Evolutionary conservation across 2,888 invertebrate genomes (phyloP), one percentile per base, ranked within the genome.

Genomic region (Heliconius hortense): DNA sequence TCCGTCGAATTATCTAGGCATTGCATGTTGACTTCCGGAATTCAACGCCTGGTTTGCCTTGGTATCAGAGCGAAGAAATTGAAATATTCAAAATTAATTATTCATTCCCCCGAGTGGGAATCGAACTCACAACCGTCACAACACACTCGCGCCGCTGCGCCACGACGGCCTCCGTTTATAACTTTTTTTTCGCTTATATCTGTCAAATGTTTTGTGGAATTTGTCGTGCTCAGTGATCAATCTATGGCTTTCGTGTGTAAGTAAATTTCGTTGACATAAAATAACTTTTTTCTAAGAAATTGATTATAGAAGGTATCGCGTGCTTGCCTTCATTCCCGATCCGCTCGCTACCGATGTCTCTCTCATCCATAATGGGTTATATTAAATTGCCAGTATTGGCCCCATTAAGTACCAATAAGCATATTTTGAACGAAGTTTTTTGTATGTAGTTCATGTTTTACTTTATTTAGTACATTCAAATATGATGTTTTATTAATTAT

Each of bases 271-370:
- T 82, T 83, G 83, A 86, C 87, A 88, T 89, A 87, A 89, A 89
- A 89, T 89, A 91, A 90, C 88, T 90, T 91, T 88, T 28, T 84
- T 87, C 87, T 90, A 90, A 88, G 88, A 91, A 91, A 93, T 92
- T 92, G 90, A 92, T 91, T 91, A 89, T 82, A 83, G 83, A 81
- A 79, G 62, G 76, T 86, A 85, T 92, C 86, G 93, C 93, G 92
- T 93, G 92, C 82, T 79, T 78, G 72, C 79, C 78, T 86, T 86
- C 86, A 90, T 89, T 90, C 87, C 83, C 85, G 81, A 85, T 85
- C 84, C 84, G 83, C 84, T 85, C 84, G 80, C 84, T 82, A 82
- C 84, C 89, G 85, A 89, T 89, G 90, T 91, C 90, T 91, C 88
- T 91, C 88, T 90, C 85, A 83, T 82, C 83, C 82, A 77, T 90